phyloP scores from a whole-genome alignment of 1,140 invertebrate genomes.

The Oedothorax gibbosus region DNA sequence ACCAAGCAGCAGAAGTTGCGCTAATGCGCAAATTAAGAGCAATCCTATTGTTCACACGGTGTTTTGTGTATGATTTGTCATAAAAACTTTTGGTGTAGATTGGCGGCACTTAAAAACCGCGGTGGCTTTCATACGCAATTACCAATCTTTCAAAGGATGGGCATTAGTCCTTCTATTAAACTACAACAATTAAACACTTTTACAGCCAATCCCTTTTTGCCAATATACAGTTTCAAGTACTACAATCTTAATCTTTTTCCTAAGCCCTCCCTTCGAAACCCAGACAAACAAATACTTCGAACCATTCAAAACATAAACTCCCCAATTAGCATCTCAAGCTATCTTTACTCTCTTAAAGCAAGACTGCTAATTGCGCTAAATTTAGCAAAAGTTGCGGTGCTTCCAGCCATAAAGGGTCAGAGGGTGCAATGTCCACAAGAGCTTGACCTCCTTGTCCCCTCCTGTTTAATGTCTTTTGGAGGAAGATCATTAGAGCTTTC shows the following conservation, averaged over 20 bases:
- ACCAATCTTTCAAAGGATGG: too few species aligned
- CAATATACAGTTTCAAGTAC: neutral
- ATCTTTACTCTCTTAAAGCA: slow-evolving; percentile 7
- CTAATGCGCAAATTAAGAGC: too few species aligned
- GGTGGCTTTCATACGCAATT: too few species aligned
- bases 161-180: too few species aligned
- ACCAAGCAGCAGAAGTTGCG: too few species aligned
- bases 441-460: neutral
- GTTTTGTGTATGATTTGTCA: too few species aligned
- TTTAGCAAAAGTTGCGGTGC: slow-evolving; percentile 18
- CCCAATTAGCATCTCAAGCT: slow-evolving; percentile 16
- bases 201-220: too few species aligned
- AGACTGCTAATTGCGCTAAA: slow-evolving; percentile 41
- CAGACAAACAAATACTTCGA: slow-evolving; percentile 5
- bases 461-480: slow-evolving; percentile 28
- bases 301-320: slow-evolving; percentile 36
- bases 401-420: slow-evolving; percentile 14
- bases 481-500: slow-evolving; percentile 14
- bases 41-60: too few species aligned
- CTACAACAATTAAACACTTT: too few species aligned
- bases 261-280: neutral
- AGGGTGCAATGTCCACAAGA: neutral
- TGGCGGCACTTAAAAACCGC: too few species aligned
- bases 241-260: neutral
- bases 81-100: too few species aligned